phyloP scores from a whole-genome alignment of 1,140 invertebrate genomes.

The Bombus huntii region DNA sequence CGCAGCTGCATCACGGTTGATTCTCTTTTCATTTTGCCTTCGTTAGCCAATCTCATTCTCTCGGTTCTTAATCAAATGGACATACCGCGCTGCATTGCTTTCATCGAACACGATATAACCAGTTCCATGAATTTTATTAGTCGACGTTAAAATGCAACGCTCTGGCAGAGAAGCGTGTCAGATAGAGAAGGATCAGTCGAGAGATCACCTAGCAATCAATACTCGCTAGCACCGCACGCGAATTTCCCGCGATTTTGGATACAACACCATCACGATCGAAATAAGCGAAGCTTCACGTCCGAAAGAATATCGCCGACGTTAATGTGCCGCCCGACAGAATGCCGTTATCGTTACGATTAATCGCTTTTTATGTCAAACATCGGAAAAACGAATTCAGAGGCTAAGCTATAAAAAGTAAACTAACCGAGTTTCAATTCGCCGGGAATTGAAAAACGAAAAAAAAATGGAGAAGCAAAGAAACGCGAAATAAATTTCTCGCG shows the following conservation, averaged over 20 bases:
- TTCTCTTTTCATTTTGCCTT: background rate
- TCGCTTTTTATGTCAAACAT: background rate
- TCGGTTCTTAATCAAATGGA: slow-evolving; percentile 27
- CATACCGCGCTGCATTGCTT: slow-evolving; percentile 1
- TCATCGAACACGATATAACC: slow-evolving; percentile 29
- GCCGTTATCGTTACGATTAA: background rate
- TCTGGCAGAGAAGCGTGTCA: slow-evolving; percentile 4
- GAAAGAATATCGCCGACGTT: background rate
- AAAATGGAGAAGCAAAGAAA: background rate
- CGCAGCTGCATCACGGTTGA: background rate
- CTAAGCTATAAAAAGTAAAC: background rate
- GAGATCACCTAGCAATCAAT: slow-evolving; percentile 41
- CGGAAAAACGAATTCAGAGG: background rate
- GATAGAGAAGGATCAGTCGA: slow-evolving; percentile 6
- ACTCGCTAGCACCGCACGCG: background rate
- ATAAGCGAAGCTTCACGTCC: slow-evolving; percentile 35
- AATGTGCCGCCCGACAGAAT: too few species aligned
- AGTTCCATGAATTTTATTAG: slow-evolving; percentile 51
- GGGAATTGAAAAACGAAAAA: background rate
- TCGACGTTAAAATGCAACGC: slow-evolving; percentile 1
- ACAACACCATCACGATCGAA: background rate
- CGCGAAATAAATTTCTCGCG: background rate
- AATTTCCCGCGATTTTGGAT: slow-evolving; percentile 29
- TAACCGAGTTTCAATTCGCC: background rate
- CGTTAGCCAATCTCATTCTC: background rate